Percentiles rank a stretch among this genome's conserved stretches.
Conservation (phyloP, 2,888 invertebrate species). For the Gonocerus acuteangulatus region DNA sequence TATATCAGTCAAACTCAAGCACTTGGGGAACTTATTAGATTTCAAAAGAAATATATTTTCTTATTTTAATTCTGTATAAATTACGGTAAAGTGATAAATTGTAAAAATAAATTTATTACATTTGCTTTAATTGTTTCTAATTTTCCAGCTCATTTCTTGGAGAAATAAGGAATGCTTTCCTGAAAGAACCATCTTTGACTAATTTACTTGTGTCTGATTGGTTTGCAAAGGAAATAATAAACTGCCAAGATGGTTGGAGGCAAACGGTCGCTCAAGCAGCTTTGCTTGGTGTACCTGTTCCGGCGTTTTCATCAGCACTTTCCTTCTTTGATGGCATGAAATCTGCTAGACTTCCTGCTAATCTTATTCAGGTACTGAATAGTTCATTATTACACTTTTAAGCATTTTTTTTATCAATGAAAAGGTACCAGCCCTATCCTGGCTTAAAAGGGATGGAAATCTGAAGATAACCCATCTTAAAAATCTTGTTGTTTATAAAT, state of each 20-base stretch:
- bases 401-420: not conserved
- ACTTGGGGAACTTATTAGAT: too few relatives aligned
- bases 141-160: constrained; percentile 67
- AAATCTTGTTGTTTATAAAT: too few relatives aligned
- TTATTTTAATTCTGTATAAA: too few relatives aligned
- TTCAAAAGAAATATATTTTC: too few relatives aligned
- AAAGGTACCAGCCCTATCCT: too few relatives aligned
- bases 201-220: constrained; percentile 89
- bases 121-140: not conserved
- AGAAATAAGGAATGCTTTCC: constrained; percentile 88
- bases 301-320: constrained; percentile 85
- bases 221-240: constrained; percentile 75
- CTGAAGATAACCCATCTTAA: too few relatives aligned
- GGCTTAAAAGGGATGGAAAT: too few relatives aligned
- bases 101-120: too few relatives aligned
- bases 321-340: constrained; percentile 97
- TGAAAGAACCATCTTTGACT: constrained; percentile 72
- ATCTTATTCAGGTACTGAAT: constrained; percentile 70
- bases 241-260: constrained; percentile 77
- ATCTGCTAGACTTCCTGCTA: constrained; percentile 78
- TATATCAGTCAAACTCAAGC: too few relatives aligned
- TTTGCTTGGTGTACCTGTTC: constrained; percentile 80
- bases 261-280: constrained; percentile 63
- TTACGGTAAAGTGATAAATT: too few relatives aligned
- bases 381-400: not conserved